phyloP scores from a whole-genome alignment of 2,888 invertebrate species.

The Margaritifera margaritifera region DNA sequence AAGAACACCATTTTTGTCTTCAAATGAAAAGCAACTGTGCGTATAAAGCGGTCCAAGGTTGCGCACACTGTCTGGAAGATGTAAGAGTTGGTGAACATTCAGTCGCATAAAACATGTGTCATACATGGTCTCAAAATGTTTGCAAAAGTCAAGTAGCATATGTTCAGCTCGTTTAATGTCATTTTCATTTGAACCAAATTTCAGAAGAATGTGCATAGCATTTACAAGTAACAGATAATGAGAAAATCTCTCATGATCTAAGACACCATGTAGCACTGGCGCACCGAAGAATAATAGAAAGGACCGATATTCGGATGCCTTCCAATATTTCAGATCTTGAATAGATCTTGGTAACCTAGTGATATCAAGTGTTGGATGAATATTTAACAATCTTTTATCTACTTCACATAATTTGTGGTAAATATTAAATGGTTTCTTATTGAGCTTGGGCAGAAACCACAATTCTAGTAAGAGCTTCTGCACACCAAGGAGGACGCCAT shows the following conservation, averaged over 20 bases:
- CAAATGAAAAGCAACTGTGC: constrained; percentile 38
- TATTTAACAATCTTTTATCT: constrained; percentile 12
- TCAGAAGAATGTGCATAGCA: constrained; percentile 20
- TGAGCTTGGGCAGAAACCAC: constrained; percentile 22
- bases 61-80: constrained; percentile 33
- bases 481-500: constrained; percentile 32
- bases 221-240: constrained; percentile 29
- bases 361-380: constrained; percentile 24
- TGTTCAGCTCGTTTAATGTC: constrained; percentile 16
- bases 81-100: constrained; percentile 35
- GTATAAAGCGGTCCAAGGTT: constrained; percentile 33
- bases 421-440: constrained; percentile 18
- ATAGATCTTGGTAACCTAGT: constrained; percentile 26
- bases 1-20: constrained; percentile 32
- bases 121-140: constrained; percentile 14
- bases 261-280: constrained; percentile 20
- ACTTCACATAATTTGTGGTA: constrained; percentile 7
- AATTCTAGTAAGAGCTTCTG: constrained; percentile 24
- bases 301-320: constrained; percentile 30
- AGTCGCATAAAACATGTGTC: constrained; percentile 26
- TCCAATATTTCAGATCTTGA: constrained; percentile 27
- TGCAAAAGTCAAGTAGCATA: constrained; percentile 18
- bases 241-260: constrained; percentile 19
- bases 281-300: constrained; percentile 28
- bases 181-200: constrained; percentile 8